Base-by-base conservation (phyloP, 2,888 invertebrate genomes). In the Capitulum mitella region DNA sequence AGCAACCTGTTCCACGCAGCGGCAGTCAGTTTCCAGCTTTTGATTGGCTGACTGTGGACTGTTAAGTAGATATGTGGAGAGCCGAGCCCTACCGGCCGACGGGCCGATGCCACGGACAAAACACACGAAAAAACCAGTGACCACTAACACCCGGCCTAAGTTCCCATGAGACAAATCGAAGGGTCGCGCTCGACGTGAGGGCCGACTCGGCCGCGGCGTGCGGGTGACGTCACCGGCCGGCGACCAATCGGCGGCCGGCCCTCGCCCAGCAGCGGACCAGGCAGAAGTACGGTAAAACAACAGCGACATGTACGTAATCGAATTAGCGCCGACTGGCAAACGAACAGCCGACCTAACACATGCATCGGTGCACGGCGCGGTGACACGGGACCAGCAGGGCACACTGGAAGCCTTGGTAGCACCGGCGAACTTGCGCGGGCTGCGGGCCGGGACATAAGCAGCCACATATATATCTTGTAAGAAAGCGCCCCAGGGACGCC, bases 51-150 rank as follows among this genome's bases (percentile, higher is more conserved):
- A 58, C 58, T 10, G 6, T 10, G 58, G 5, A n/a, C 58, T n/a
- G 58, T 58, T n/a, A n/a, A 58, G 58, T 58, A 58, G 58, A 58
- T 58, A 58, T 58, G 58, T 58, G 58, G 51, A 51, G 22, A 51
- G 51, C 51, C 51, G 51, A 16, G 51, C 51, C 51, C 19, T 5
- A 5, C 22, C 19, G 51, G 22, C 19, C 19, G 51, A 5, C 51
- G 51, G n/a, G n/a, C n/a, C n/a, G n/a, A n/a, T n/a, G n/a, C n/a
- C n/a, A 22, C 51, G 22, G 51, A 6, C 22, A 22, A 16, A 16
- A 22, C 22, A 22, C 22, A 51, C 51, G n/a, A 58, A 14, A 29
- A 58, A n/a, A 58, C 29, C 51, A 16, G 22, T 16, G 16, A 51
- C 22, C 51, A 19, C 19, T 51, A 16, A 6, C 51, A 51, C 51